Evolutionary conservation across 2,888 invertebrate genomes (phyloP).

Genomic region (Thymelicus sylvestris): DNA sequence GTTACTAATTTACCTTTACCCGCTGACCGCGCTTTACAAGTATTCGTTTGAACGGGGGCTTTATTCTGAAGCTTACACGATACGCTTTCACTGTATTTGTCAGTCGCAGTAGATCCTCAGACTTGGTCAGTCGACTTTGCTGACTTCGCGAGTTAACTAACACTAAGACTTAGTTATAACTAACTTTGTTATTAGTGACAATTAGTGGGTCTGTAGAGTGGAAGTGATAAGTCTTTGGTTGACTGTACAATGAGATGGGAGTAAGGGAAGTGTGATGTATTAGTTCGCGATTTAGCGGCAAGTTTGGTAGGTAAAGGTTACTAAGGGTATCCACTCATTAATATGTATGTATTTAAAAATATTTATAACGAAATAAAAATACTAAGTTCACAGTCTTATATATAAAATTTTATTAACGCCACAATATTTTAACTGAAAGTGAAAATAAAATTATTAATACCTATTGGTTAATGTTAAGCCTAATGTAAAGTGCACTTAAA

Average conservation of each 20-base stretch:
- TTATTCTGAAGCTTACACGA: conserved; percentile 14
- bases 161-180: conserved; percentile 3
- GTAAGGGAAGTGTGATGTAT: background rate
- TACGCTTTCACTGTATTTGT: conserved; percentile 8
- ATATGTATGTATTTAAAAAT: background rate
- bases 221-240: conserved; percentile 36
- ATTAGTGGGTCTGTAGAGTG: conserved; percentile 20
- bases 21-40: background rate
- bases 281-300: background rate
- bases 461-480: background rate
- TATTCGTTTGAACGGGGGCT: background rate
- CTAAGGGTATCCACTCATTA: no score
- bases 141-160: conserved; percentile 10
- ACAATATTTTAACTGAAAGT: no score
- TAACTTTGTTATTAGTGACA: background rate
- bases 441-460: no score
- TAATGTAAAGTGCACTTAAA: background rate
- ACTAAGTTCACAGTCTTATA: no score
- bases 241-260: conserved; percentile 17
- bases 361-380: no score
- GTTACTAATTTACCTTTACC: background rate
- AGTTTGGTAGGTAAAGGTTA: background rate
- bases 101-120: conserved; percentile 35
- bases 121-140: conserved; percentile 35
- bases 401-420: no score